Evolutionary conservation across 2,888 invertebrate species (phyloP).

Genomic region (Agrypnus murinus): DNA sequence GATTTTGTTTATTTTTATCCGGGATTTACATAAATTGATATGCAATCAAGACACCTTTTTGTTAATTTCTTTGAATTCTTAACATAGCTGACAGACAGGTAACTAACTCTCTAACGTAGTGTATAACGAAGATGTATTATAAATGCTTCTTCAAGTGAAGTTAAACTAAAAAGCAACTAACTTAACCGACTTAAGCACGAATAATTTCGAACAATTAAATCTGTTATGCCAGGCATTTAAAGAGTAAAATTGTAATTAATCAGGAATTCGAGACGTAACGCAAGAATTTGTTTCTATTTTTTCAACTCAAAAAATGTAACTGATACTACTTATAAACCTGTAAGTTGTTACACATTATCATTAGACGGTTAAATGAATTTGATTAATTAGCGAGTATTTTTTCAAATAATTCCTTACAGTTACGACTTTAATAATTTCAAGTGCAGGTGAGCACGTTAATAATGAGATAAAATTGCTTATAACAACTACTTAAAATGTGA

Average conservation of each 20-base stretch:
- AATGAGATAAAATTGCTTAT: not conserved
- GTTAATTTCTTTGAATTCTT: not conserved
- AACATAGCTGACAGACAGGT: not conserved
- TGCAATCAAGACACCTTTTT: not conserved
- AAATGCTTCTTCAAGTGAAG: no score
- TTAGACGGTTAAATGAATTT: no score
- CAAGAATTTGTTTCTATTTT: no score
- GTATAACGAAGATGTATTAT: no score
- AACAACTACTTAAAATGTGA: not conserved
- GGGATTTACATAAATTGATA: not conserved
- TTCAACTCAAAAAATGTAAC: no score
- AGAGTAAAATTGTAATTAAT: not conserved
- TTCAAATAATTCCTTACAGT: not conserved
- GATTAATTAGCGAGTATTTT: conserved; percentile 10
- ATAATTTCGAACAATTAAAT: not conserved
- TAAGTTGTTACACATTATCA: no score
- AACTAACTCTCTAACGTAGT: no score
- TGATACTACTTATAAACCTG: no score
- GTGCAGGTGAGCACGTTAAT: conserved; percentile 7
- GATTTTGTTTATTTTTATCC: no score
- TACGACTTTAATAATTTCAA: not conserved
- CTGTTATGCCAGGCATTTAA: not conserved
- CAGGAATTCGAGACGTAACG: not conserved
- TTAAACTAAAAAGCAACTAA: no score
- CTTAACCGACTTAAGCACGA: not conserved